Conservation (phyloP, 2,888 invertebrate species). For the Drosophila testacea region DNA sequence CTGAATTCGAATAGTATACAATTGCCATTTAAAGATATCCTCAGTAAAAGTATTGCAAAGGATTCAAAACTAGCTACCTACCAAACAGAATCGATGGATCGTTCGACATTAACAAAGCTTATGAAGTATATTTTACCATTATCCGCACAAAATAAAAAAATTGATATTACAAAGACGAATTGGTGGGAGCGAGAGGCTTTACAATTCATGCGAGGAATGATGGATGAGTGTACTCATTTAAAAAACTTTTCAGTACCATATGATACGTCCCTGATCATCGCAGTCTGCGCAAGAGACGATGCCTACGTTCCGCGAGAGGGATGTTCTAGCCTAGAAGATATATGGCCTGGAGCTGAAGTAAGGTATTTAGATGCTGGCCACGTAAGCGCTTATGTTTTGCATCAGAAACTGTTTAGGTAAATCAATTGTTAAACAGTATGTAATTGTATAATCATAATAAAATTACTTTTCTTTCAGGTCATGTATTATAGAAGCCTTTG, state of each 20-base stretch:
- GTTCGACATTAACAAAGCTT: conserved; percentile 81
- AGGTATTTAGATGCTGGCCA: conserved; percentile 95
- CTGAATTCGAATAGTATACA: conserved; percentile 30
- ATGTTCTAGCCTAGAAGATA: conserved; percentile 92
- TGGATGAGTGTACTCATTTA: conserved; percentile 99
- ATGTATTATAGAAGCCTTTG: conserved; percentile 91
- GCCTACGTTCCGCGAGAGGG: conserved; percentile 96
- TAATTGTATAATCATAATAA: not conserved
- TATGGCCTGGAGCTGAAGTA: conserved; percentile 97
- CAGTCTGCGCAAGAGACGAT: conserved; percentile 95
- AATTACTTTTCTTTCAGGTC: conserved; percentile 86
- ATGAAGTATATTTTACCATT: conserved; percentile 83
- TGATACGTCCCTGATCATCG: conserved; percentile 95
- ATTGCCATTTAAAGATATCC: conserved; percentile 42
- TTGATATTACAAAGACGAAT: conserved; percentile 88
- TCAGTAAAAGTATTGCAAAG: conserved; percentile 33
- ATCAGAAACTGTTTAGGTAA: conserved; percentile 95
- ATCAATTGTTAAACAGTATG: not conserved
- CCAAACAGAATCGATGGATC: conserved; percentile 29
- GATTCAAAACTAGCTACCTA: conserved; percentile 21
- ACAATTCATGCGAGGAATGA: conserved; percentile 98
- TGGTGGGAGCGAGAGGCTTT: conserved; percentile 92
- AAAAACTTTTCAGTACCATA: conserved; percentile 95
- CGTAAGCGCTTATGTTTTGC: conserved; percentile 94
- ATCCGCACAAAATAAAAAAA: conserved; percentile 73